Conservation (phyloP, 2,113 vertebrate genomes). For the Mus pahari region DNA sequence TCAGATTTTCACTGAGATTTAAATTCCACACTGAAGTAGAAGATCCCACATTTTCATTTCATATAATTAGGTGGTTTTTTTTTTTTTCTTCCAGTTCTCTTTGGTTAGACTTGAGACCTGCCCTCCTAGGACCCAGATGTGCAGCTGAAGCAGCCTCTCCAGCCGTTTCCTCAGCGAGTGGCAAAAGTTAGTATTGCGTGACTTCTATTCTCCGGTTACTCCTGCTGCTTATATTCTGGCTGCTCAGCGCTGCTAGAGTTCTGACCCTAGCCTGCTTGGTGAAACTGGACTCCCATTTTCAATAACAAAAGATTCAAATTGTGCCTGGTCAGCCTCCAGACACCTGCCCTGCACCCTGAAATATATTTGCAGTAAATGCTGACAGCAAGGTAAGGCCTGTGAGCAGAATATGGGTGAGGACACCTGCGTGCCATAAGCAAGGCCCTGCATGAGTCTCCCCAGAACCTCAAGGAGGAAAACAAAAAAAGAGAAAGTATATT, state of each 20-base stretch:
- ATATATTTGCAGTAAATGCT: slow-evolving; percentile 35
- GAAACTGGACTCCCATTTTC: slow-evolving; percentile 55
- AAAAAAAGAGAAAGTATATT: not conserved
- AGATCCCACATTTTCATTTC: not conserved
- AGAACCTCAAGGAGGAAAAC: not conserved
- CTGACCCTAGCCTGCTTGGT: not conserved
- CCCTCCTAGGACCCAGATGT: not conserved
- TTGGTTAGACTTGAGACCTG: slow-evolving; percentile 29
- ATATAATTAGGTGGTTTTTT: not conserved
- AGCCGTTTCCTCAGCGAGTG: not conserved
- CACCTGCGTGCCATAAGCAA: not conserved
- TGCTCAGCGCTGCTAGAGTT: slow-evolving; percentile 47
- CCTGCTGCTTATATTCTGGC: slow-evolving; percentile 55
- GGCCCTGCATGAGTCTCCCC: not conserved
- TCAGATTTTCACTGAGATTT: slow-evolving; percentile 39
- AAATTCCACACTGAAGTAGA: not conserved
- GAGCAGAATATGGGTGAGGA: too few species aligned
- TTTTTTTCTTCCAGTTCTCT: not conserved
- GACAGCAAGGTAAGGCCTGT: too few species aligned
- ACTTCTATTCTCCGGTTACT: not conserved
- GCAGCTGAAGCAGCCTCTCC: not conserved
- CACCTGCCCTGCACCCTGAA: slow-evolving; percentile 14
- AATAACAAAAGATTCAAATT: slow-evolving; percentile 42
- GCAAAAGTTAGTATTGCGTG: not conserved
- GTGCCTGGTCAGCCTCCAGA: slow-evolving; percentile 49